Evolutionary conservation across 2,113 vertebrate species (phyloP), one percentile per base, ranked within the genome.

Genomic region (Cyanocitta stelleri): DNA sequence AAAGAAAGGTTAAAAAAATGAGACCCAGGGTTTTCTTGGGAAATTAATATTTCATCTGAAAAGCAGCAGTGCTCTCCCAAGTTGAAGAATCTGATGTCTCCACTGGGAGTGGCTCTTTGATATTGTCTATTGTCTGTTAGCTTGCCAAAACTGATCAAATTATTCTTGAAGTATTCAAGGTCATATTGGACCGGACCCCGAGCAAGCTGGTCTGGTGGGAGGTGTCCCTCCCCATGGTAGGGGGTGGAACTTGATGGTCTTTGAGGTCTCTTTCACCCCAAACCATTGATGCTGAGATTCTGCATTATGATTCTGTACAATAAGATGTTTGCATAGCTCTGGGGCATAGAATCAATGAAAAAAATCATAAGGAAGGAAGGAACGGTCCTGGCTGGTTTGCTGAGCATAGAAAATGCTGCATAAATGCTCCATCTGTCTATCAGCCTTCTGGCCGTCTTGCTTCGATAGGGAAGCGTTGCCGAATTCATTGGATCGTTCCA

Each of bases 101-200:
- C 26, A n/a, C 20, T 15, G 46, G 30, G 55, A 77, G 33, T 7
- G 32, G 10, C 21, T 12, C 41, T 79, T 44, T 85, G 67, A 59
- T 59, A 19, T 8, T 75, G 11, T 61, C 11, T 20, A 2, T 46
- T 62, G 2, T 54, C 26, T 76, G 3, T 55, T 80, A 44, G 15
- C 5, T 79, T 75, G 27, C 23, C 52, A 63, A 74, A 62, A 67
- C 16, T 24, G 24, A 49, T 35, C 20, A 58, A 87, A 49, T 24
- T 14, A 14, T 37, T 55, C n/a, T 22, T 48, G 8, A 32, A 48
- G 10, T 32, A n/a, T 22, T 37, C 78, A n/a, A 61, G 24, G 54
- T 16, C 30, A 30, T 18, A 30, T 13, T 54, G 62, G 30, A 41
- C 3, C 0, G 1, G 16, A 30, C 6, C 21, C 24, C 26, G 39